A percentile compares a stretch with the other conserved stretches of the same genome.
phyloP scores from a whole-genome alignment of 2,113 vertebrate genomes.

The Sigmodon hispidus region DNA sequence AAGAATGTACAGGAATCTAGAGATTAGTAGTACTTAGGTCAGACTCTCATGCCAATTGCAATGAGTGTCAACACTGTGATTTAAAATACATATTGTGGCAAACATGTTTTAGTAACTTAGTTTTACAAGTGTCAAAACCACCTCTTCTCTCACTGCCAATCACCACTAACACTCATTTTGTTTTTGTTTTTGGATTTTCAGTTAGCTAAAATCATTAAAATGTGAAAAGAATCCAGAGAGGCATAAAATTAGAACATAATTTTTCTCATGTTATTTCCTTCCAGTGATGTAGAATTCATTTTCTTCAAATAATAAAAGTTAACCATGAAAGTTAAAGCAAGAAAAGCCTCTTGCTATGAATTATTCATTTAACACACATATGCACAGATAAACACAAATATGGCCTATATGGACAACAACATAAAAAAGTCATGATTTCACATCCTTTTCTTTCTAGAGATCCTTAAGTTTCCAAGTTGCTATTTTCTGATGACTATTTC shows the following conservation, averaged over 20 bases:
- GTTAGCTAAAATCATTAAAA: not conserved
- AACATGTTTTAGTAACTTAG: not conserved
- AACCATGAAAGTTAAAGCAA: not conserved
- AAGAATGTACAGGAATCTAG: not conserved
- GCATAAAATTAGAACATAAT: not conserved
- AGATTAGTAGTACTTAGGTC: not conserved
- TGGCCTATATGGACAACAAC: not conserved
- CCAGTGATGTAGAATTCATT: not conserved
- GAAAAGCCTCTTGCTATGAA: not conserved
- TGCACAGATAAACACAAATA: not conserved
- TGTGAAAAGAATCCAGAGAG: not conserved
- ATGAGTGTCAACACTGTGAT: not conserved
- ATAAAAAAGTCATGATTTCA: not conserved
- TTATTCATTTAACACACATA: not conserved
- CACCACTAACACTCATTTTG: not conserved
- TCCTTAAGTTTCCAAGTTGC: not conserved
- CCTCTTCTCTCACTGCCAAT: not conserved
- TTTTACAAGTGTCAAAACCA: not conserved
- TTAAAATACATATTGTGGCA: conserved; percentile 17
- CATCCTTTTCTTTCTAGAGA: conserved; percentile 12
- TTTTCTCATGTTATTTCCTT: not conserved
- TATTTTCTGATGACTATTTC: conserved; percentile 20
- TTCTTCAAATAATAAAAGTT: not conserved
- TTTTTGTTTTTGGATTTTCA: not conserved
- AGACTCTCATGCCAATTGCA: not conserved